Evolutionary conservation across 1,140 invertebrate genomes (phyloP), one percentile per base, ranked within the genome.

Genomic region (Lepidotrigona ventralis): DNA sequence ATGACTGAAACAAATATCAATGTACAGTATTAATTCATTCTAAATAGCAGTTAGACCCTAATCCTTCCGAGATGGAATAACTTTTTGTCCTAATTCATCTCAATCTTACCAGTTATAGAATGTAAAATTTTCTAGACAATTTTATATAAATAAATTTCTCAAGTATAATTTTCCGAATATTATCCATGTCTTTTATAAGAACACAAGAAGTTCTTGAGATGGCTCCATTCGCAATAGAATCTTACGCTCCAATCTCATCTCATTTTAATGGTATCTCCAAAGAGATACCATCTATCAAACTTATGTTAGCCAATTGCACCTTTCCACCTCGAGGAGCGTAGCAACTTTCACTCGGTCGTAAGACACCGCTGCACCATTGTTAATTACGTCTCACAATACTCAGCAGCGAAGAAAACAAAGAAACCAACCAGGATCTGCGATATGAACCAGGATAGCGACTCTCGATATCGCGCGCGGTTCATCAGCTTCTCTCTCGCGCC

Each of bases 1-100:
- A 91, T 91, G 75, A 68, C 89, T 91, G 76, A 69, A 91, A 90
- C 15, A 84, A 58, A 83, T 69, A n/a, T 21, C 33, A 17, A 12
- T 46, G 19, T 29, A 12, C 3, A 21, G 19, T 39, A 60, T 60
- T 60, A 46, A 58, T 70, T 58, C 19, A 53, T 77, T 17, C 19
- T 21, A 19, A 53, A 17, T 5, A 9, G 26, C 12, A 26, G 23
- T 69, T 69, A 5, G 1, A 14, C 21, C n/a, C 4, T 33, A 39
- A 39, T 29, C 63, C 6, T 29, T 29, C 29, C n/a, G n/a, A n/a
- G n/a, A 29, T 1, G 26, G 39, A 46, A 8, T 46, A 46, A 46
- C 2, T 46, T 46, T 46, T 46, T 46, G 39, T 0, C 39, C 39
- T 46, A 46, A 46, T 46, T 8, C 39, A 46, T 46, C 39, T 46